These are phyloP conservation scores for Atta texana DNA, from an alignment of 1,140 invertebrate genomes.

Conservation along the genomic window DNA sequence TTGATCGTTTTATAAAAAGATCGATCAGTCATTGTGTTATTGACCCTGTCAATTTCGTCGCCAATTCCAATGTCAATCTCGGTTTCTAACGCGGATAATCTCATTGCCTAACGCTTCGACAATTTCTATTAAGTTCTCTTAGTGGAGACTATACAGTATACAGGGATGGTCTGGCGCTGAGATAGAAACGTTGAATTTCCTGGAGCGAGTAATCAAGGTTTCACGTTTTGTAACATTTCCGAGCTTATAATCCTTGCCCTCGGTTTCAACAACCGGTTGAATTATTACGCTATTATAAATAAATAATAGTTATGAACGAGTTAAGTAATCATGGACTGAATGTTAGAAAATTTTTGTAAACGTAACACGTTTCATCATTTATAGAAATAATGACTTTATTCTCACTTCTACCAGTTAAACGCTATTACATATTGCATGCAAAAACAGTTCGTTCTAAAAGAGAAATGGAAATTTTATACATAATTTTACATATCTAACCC, in stretches of 20 bases:
- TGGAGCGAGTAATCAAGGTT: background rate
- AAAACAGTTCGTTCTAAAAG: background rate
- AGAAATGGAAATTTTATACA: background rate
- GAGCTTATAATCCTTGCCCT: slow-evolving; percentile 26
- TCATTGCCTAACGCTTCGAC: slow-evolving; percentile 63
- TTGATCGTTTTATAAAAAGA: slow-evolving; percentile 57
- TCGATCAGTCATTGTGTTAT: slow-evolving; percentile 44
- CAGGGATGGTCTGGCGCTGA: background rate
- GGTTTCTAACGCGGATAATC: slow-evolving; percentile 63
- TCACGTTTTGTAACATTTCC: slow-evolving; percentile 38
- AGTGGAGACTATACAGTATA: slow-evolving; percentile 31
- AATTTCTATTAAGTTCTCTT: slow-evolving; percentile 67
- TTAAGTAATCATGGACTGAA: background rate
- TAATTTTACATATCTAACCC: background rate
- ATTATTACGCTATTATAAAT: slow-evolving; percentile 27
- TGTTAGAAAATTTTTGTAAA: background rate
- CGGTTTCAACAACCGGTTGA: slow-evolving; percentile 8
- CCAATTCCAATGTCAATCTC: slow-evolving; percentile 67
- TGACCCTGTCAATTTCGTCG: slow-evolving; percentile 62
- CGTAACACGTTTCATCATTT: background rate
- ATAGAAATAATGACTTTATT: background rate
- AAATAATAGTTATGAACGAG: background rate
- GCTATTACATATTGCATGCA: background rate
- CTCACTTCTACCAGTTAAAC: background rate
- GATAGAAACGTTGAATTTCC: slow-evolving; percentile 45